Evolutionary conservation across 2,888 invertebrate genomes (phyloP).

Genomic region (Prosapia bicincta): DNA sequence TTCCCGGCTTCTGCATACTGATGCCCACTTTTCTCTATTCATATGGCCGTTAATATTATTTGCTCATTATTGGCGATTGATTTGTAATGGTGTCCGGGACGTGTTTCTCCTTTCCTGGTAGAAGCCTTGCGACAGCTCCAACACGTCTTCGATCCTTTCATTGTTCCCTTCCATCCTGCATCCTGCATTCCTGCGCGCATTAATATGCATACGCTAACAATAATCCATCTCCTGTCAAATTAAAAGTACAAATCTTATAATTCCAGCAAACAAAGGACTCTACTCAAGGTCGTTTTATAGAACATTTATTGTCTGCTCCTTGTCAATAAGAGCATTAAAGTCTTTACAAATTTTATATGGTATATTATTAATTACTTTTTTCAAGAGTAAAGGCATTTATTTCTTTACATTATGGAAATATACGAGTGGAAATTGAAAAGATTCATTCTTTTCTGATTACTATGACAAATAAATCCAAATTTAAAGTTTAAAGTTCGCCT

Average conservation of each 20-base stretch:
- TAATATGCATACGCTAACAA: background rate
- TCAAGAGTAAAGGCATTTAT: too few species aligned
- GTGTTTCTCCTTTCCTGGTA: background rate
- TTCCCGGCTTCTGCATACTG: background rate
- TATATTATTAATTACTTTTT: too few species aligned
- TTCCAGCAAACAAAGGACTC: background rate
- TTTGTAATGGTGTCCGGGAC: constrained; percentile 19
- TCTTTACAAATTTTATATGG: too few species aligned
- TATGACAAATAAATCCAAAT: too few species aligned
- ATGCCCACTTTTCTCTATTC: constrained; percentile 10
- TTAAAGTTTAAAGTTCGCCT: too few species aligned
- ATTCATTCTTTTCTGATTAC: too few species aligned
- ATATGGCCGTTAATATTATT: constrained; percentile 27
- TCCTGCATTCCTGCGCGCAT: background rate
- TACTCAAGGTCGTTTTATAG: too few species aligned
- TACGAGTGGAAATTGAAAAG: too few species aligned
- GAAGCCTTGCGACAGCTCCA: background rate
- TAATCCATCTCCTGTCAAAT: background rate
- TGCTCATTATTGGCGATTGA: constrained; percentile 27
- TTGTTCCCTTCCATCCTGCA: background rate
- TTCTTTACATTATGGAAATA: too few species aligned
- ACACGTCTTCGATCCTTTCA: background rate
- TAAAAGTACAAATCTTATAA: background rate
- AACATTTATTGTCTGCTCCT: too few species aligned
- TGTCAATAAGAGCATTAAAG: too few species aligned